Evolutionary conservation across 2,113 vertebrate species (phyloP), one percentile per base, ranked within the genome.

Genomic region (Uria lomvia): DNA sequence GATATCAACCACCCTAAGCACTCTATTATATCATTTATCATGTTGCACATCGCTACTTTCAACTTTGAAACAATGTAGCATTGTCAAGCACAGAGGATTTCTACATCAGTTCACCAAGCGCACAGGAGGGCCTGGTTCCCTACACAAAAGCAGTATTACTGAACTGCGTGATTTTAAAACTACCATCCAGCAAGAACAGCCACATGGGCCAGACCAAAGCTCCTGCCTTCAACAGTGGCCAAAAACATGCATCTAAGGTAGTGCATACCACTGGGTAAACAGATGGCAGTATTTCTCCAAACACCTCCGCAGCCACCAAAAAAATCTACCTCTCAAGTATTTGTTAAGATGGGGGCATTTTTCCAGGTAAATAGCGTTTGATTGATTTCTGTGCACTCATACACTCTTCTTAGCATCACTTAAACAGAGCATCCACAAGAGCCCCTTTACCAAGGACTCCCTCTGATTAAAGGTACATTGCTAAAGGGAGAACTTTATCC

Each of bases 401-500:
- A 66, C 15, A 24, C 21, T 79, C 53, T 45, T 63, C 20, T 65
- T 42, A 38, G 20, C 23, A 58, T 36, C 36, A 70, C 1, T 1
- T 11, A 67, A 79, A 5, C 2, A 2, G 20, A 84, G 47, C 43
- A 94, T 24, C n/a, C 52, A 79, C 36, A 8, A 3, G 70, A 78
- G 30, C 15, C 34, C 21, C 40, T 40, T 8, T 9, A 75, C 10
- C n/a, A 75, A 53, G 15, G n/a, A 23, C 15, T 62, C 27, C 34
- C 42, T 62, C 73, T 8, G 14, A 50, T 22, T 50, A 38, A 16
- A 23, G 14, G 3, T 6, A 32, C 7, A 3, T 3, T 58, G 23
- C 56, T 65, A 66, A 60, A 73, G 34, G 14, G 18, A 75, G 7
- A 29, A 53, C 12, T 71, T 58, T 0, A 32, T 11, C 0, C 27